Conservation (phyloP, 2,888 invertebrate species). For the Metallyticus violacea region DNA sequence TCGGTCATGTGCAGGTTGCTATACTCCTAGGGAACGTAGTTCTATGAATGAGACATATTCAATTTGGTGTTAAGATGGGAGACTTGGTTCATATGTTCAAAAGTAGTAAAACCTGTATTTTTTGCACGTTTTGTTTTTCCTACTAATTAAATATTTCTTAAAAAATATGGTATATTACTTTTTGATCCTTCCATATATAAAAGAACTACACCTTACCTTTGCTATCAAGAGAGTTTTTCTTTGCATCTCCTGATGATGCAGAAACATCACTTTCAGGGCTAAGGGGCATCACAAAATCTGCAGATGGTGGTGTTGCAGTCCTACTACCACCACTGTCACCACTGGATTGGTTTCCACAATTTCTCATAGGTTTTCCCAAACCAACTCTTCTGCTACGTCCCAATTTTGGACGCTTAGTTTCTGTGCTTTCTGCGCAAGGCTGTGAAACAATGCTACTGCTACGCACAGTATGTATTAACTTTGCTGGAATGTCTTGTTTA, state of each 20-base stretch:
- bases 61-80: too few species aligned
- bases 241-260: slow-evolving; percentile 36
- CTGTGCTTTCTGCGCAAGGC: neutral
- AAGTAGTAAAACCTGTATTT: too few species aligned
- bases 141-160: too few species aligned
- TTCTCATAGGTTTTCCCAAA: neutral
- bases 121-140: too few species aligned
- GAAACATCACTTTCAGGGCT: slow-evolving; percentile 49
- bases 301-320: slow-evolving; percentile 15
- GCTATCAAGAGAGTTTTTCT: slow-evolving; percentile 6
- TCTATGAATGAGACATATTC: too few species aligned
- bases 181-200: too few species aligned
- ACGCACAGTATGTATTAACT: neutral
- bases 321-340: neutral
- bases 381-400: slow-evolving; percentile 12
- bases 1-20: too few species aligned
- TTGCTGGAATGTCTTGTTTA: neutral
- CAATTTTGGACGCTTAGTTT: neutral
- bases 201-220: neutral
- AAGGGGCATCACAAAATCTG: slow-evolving; percentile 41
- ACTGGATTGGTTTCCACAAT: neutral
- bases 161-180: too few species aligned
- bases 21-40: too few species aligned
- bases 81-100: too few species aligned
- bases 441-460: neutral